Evolutionary conservation across 2,888 invertebrate genomes (phyloP).

Genomic region (Cantharis rustica): DNA sequence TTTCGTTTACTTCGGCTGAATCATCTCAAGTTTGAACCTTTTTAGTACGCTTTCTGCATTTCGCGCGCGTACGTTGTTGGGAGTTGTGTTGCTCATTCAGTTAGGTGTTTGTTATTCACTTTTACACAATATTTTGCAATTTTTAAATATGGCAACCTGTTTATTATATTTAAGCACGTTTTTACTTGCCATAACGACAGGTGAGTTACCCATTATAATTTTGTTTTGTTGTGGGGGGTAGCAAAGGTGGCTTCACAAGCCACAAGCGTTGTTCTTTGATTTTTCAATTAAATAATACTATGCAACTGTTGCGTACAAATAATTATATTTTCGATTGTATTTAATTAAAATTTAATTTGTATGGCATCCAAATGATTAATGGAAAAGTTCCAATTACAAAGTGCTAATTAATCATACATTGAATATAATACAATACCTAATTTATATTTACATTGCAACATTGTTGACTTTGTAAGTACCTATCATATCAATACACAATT

Average conservation of each 20-base stretch:
- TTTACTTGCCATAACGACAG: neutral
- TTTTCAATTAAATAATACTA: neutral
- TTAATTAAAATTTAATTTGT: neutral
- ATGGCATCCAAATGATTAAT: neutral
- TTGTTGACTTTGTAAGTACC: neutral
- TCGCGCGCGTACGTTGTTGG: neutral
- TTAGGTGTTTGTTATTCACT: neutral
- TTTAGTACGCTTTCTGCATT: neutral
- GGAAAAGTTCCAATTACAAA: neutral
- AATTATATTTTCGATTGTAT: neutral
- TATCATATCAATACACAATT: neutral
- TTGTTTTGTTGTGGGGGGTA: neutral
- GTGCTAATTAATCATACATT: neutral
- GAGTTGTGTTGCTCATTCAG: neutral
- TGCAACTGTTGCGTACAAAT: neutral
- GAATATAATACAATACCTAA: too few relatives aligned
- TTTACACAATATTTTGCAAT: neutral
- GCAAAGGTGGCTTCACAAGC: too few relatives aligned
- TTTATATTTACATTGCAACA: neutral
- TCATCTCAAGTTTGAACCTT: neutral
- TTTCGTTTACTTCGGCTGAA: neutral
- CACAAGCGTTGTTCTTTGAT: neutral
- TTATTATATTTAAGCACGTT: neutral
- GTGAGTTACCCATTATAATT: neutral
- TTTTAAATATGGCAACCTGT: neutral